Base-by-base conservation (phyloP, 2,797 vertebrate species). In the Phrynocephalus vlangalii region DNA sequence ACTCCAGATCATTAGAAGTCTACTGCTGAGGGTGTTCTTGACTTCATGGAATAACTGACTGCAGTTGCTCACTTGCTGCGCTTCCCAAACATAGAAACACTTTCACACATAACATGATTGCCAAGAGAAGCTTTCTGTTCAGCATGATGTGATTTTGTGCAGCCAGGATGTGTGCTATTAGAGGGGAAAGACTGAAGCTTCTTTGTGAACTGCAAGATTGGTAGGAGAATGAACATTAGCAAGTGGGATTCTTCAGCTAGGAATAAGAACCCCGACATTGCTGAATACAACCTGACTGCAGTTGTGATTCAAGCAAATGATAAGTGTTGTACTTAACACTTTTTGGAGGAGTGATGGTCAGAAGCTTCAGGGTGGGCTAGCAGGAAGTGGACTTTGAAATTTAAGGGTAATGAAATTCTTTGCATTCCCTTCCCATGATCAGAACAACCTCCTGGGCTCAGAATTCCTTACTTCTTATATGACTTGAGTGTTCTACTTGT, bases 41-140 rank as follows among this genome's bases (percentile, higher is more conserved):
- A 75, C 33, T 75, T 75, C 33, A 73, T 75, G 52, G 83, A 84
- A 79, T 79, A 68, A 68, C 50, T 85, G 38, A 78, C 44, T 52
- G 2, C 60, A 22, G 9, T 75, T 7, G 3, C 22, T n/a, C 20
- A 4, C 1, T 85, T 63, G 15, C 13, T 9, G 28, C 50, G 10
- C 26, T 50, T 78, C 24, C 63, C 63, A 78, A 67, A 50, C 16
- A 20, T 78, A 48, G 26, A 33, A 30, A 85, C 67, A 11, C 38
- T 50, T 77, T 52, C 44, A 24, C 18, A 30, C 18, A 79, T 33
- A 11, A 26, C 13, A 60, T 15, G 50, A 68, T 33, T 78, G 28
- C 28, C 18, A 68, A 48, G 30, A 84, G 9, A 33, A 63, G 50
- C n/a, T 73, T 7, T 83, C 11, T 33, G 30, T 52, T 75, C 33